These are phyloP conservation scores for Netelia virgata DNA, from an alignment of 2,888 invertebrate species.

Conservation along the genomic window DNA sequence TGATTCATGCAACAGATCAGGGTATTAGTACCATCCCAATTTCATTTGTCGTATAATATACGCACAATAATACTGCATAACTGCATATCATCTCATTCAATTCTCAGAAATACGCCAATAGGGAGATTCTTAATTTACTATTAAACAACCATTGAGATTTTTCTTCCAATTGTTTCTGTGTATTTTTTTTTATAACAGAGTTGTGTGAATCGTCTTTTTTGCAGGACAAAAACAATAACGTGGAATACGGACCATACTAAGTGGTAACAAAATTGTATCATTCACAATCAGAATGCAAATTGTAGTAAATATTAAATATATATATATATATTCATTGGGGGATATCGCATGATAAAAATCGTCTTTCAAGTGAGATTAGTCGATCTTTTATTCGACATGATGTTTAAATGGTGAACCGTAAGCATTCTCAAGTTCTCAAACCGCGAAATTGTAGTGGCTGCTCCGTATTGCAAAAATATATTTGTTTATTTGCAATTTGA, in stretches of 20 bases:
- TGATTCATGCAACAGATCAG: conserved; percentile 17
- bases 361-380: conserved; percentile 20
- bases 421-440: conserved; percentile 23
- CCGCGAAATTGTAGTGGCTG: conserved; percentile 31
- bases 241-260: conserved; percentile 92
- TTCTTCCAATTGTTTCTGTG: conserved; percentile 1
- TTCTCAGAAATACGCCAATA: conserved; percentile 17
- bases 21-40: conserved; percentile 9
- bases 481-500: conserved; percentile 45
- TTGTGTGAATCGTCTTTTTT: conserved; percentile 87
- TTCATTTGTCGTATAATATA: conserved; percentile 3
- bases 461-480: conserved; percentile 37
- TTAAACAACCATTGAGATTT: conserved; percentile 9
- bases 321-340: conserved; percentile 31
- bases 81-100: conserved; percentile 48
- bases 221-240: conserved; percentile 95
- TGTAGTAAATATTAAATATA: conserved; percentile 35
- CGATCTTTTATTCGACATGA: conserved; percentile 31
- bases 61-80: conserved; percentile 14
- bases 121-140: conserved; percentile 2
- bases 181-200: conserved; percentile 70
- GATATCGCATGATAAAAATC: conserved; percentile 54
- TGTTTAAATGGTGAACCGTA: conserved; percentile 7
- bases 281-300: conserved; percentile 62
- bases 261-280: conserved; percentile 88